Evolutionary conservation across 2,888 invertebrate species (phyloP).

Genomic region (Hirtodrosophila trivittata): DNA sequence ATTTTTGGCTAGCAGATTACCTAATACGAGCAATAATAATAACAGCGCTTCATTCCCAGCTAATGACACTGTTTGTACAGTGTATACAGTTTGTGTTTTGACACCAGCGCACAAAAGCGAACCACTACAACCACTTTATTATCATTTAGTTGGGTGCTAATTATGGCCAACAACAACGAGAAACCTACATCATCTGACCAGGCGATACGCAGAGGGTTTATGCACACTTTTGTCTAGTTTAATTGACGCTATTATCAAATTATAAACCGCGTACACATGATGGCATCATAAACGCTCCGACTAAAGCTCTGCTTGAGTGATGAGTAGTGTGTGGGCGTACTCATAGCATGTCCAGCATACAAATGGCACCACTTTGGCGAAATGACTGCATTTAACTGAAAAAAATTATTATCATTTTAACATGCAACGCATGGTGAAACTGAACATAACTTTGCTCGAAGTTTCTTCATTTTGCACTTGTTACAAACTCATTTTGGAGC

Average conservation of each 20-base stretch:
- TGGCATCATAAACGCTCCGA: slow-evolving; percentile 65
- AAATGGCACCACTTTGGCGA: slow-evolving; percentile 14
- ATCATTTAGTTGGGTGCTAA: slow-evolving; percentile 75
- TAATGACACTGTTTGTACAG: slow-evolving; percentile 64
- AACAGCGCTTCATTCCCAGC: slow-evolving; percentile 40
- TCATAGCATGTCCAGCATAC: slow-evolving; percentile 49
- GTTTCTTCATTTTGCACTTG: slow-evolving; percentile 62
- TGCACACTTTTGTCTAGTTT: slow-evolving; percentile 59
- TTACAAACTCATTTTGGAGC: slow-evolving; percentile 38
- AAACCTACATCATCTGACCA: slow-evolving; percentile 20
- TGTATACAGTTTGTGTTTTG: slow-evolving; percentile 37
- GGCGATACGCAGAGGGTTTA: slow-evolving; percentile 28
- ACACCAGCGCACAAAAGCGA: slow-evolving; percentile 39
- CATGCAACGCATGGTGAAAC: slow-evolving; percentile 49
- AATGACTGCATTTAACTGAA: slow-evolving; percentile 35
- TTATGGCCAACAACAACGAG: slow-evolving; percentile 47
- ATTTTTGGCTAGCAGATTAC: slow-evolving; percentile 36
- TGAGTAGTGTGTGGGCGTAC: slow-evolving; percentile 44
- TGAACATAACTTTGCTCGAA: slow-evolving; percentile 8
- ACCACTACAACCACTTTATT: slow-evolving; percentile 50
- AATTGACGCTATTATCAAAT: slow-evolving; percentile 72
- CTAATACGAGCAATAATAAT: slow-evolving; percentile 3
- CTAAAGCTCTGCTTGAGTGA: slow-evolving; percentile 12
- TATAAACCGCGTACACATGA: slow-evolving; percentile 58
- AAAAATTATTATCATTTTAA: slow-evolving; percentile 31